Base-by-base conservation (phyloP, 2,888 invertebrate species). In the Tortricodes alternella region DNA sequence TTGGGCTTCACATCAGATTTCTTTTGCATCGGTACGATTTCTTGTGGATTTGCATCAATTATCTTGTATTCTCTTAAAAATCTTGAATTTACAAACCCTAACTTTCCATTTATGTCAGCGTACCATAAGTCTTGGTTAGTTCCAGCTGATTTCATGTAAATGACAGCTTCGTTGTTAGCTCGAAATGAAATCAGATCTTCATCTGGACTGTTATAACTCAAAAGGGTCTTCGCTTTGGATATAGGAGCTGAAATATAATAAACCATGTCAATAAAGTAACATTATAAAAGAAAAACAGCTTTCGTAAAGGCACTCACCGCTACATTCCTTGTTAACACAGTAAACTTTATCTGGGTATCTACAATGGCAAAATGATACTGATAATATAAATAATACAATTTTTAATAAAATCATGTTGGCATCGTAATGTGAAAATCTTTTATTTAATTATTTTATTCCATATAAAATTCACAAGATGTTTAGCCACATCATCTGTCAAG, bases 121-220 rank as follows among this genome's bases (percentile, higher is more conserved):
- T 93, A 95, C 95, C 95, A 96, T 44, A 93, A 76, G 60, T 93
- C 92, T 16, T 69, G 53, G 59, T 92, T 86, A 19, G 83, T 83
- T 44, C 94, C 95, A 70, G 94, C 94, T 65, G 93, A 92, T 83
- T 96, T 96, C 78, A 95, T 95, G 69, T 85, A 94, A 61, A 96
- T 90, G 41, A 81, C 86, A 7, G 94, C 93, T 0, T 92, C 83
- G 5, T 82, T 71, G 70, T 94, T 93, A 2, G 72, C 73, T 16
- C 78, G 83, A 78, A 94, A 95, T 6, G 95, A 92, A 57, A 96
- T 81, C 55, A 93, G 82, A 38, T 92, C 90, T 13, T 83, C 70
- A 59, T 93, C 92, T 8, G 74, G 88, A 62, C 93, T 90, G 15
- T 50, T 66, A 74, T 95, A 96, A 29, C 53, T 81, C 48, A 93